Percentiles rank a stretch among this genome's conserved stretches.
Evolutionary conservation across 2,888 invertebrate genomes (phyloP).

Genomic region (Clunio marinus): DNA sequence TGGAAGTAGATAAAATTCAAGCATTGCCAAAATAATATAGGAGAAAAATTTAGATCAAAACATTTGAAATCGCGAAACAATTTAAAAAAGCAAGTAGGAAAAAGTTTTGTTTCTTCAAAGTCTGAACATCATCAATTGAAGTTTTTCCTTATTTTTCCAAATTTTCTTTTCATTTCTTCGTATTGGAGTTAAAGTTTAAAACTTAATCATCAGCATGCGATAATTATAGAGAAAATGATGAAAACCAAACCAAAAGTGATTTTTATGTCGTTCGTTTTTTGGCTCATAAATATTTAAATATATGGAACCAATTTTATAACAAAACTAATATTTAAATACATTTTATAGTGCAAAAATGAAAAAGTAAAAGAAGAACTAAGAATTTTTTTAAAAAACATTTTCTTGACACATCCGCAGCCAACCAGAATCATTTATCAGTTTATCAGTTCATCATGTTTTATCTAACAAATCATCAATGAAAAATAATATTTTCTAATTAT

Average conservation of each 20-base stretch:
- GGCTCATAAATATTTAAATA: constrained; percentile 14
- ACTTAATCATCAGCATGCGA: background rate
- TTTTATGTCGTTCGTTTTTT: constrained; percentile 13
- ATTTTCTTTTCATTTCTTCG: too few species aligned
- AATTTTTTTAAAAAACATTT: too few species aligned
- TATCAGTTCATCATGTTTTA: too few species aligned
- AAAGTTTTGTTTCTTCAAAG: constrained; percentile 11
- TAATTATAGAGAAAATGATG: background rate
- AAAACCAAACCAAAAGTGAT: background rate
- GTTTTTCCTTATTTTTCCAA: background rate
- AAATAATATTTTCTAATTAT: too few species aligned
- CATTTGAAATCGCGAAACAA: background rate
- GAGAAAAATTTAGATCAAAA: constrained; percentile 3
- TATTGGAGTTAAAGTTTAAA: too few species aligned
- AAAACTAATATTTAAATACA: background rate
- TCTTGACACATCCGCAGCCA: too few species aligned
- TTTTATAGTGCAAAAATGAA: constrained; percentile 24
- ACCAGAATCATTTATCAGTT: too few species aligned
- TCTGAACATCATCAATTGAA: background rate
- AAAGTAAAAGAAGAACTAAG: too few species aligned
- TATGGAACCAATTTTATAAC: constrained; percentile 19
- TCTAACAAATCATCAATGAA: too few species aligned
- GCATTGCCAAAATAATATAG: constrained; percentile 16
- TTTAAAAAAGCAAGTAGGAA: background rate
- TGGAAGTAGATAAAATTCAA: background rate